Evolutionary conservation across 1,140 invertebrate species (phyloP), one percentile per base, ranked within the genome.

Genomic region (Trichogramma pretiosum): DNA sequence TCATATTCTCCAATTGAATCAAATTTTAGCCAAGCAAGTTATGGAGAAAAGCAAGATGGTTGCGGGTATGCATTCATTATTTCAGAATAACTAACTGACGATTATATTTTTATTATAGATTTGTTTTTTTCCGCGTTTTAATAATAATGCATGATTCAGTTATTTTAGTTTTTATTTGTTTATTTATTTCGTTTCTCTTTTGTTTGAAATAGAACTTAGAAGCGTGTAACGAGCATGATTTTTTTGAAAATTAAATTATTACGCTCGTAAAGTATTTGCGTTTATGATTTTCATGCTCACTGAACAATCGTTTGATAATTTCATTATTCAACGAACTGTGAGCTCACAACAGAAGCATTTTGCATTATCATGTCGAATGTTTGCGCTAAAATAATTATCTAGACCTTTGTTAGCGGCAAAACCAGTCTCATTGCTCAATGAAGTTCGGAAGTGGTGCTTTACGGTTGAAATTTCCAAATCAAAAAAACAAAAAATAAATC

Each of bases 41-140:
- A 93, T 90, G 75, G 86, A 90, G 66, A 89, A 88, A 74, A 93
- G 87, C 72, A 90, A 91, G 76, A 87, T 89, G 65, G 89, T 91
- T 55, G 89, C 90, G 71, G 89, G 90, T 93, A 78, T 67, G 77
- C 44, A 40, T 21, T 13, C n/a, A n/a, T n/a, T n/a, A n/a, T n/a
- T n/a, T n/a, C n/a, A n/a, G n/a, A n/a, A 4, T 33, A 13, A 43
- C 36, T 4, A 7, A 22, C 18, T 18, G 8, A 50, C 14, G 23
- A 14, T 43, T 14, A 14, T 17, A 39, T 35, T 16, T 18, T 37
- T 42, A 35, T n/a, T 2, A 23, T 17, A 26, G 13, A 13, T 36
- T 41, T 22, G 46, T 5, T 17, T 26, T 41, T 32, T 38, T 53
- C 26, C 34, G 35, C 48, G 24, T 38, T 51, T 53, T 51, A 59